These are phyloP conservation scores for Bradypus variegatus DNA, from an alignment of 2,797 vertebrate genomes.

Conservation along the genomic window DNA sequence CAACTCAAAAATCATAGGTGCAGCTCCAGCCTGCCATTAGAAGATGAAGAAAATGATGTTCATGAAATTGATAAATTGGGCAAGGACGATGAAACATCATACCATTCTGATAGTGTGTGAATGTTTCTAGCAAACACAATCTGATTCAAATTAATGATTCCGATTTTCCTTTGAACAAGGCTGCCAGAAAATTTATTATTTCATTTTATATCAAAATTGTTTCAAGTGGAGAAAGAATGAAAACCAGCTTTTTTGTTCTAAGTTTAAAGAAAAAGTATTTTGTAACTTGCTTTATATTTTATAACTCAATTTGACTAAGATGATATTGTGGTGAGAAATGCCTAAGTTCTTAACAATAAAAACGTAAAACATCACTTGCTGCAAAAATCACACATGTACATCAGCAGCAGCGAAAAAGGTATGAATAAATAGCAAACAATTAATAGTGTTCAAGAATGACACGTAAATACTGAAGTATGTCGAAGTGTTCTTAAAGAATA, in stretches of 20 bases:
- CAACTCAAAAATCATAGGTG: neutral
- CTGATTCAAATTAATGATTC: neutral
- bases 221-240: slow-evolving; percentile 26
- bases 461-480: accelerated
- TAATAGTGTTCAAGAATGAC: neutral
- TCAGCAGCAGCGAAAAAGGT: neutral
- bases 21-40: neutral
- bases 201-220: slow-evolving; percentile 20
- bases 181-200: slow-evolving; percentile 27
- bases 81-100: neutral
- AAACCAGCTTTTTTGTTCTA: slow-evolving; percentile 16
- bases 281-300: neutral
- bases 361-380: neutral
- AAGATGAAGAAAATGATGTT: neutral
- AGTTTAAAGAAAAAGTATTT: neutral
- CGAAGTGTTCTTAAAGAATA: neutral
- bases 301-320: neutral
- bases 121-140: neutral
- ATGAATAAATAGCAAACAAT: neutral
- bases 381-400: neutral
- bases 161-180: neutral
- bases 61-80: neutral
- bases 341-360: neutral
- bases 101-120: neutral
- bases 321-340: neutral